Evolutionary conservation across 2,888 invertebrate species (phyloP), one percentile per base, ranked within the genome.

Genomic region (Microchrysa polita): DNA sequence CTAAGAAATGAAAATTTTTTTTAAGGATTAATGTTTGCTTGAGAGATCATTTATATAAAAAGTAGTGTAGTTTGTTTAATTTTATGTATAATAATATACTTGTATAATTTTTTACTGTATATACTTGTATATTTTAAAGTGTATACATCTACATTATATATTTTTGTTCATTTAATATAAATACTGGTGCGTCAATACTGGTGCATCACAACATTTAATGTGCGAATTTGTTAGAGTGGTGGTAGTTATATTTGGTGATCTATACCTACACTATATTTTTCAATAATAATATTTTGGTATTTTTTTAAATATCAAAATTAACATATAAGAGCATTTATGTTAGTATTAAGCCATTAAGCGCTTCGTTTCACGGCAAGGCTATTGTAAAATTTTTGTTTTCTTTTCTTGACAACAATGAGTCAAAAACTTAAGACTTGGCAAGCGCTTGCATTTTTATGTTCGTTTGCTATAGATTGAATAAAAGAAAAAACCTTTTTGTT

Each of bases 151-250:
- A 67, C 23, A 57, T 59, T n/a, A 16, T 67, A 52, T 53, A 55
- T n/a, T 52, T 60, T 44, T 73, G 55, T 73, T 42, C 44, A 65
- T 73, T 57, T 42, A 22, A 73, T 63, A 53, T 61, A 67, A 69
- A 73, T 73, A 73, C 48, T 52, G 65, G 74, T 74, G 74, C 74
- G 23, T 61, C 52, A 71, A 69, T 27, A 69, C 10, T 55, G n/a
- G 74, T 72, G 72, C 73, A 74, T 74, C 74, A 74, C 74, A 74
- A 74, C 72, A 74, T 34, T 67, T 48, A 67, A 74, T 42, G 65
- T 74, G 74, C 67, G 57, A 52, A 60, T 14, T 42, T 67, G 53
- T 27, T 59, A 48, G 2, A 34, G 27, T 34, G 27, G 27, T 34
- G 27, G 27, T 34, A 5, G 63, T 42, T 27, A 34, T n/a, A n/a